Evolutionary conservation across 2,888 invertebrate species (phyloP), one percentile per base, ranked within the genome.

Genomic region (Phyllotreta cruciferae): DNA sequence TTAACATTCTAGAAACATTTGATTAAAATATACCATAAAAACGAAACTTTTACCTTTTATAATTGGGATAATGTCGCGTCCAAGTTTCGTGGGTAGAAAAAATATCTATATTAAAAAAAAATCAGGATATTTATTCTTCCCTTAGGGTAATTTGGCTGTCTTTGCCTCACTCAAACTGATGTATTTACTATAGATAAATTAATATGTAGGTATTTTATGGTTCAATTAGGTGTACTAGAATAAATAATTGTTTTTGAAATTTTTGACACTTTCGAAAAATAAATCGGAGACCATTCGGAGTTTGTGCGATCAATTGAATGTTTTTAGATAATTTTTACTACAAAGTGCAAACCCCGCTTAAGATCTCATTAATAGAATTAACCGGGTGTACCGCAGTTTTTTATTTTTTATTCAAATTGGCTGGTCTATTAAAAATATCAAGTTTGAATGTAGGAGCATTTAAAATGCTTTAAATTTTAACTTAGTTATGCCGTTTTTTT

Each of bases 101-200:
- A 56, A 44, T 24, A 24, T 24, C 42, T 44, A 13, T 44, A 35
- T 50, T 9, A n/a, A 50, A 50, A 34, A 50, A n/a, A 34, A 50
- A 24, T 50, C 10, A 41, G 4, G 10, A 37, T 37, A 50, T 57
- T 57, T 57, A 41, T 50, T 57, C 57, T 34, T 57, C 45, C 13
- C 7, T 53, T 36, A 39, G 24, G 38, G 49, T 24, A 11, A 9
- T 56, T 38, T 47, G 39, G 50, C 47, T 58, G 53, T 50, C 55
- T 56, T 55, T 54, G 56, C 55, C 75, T 74, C 77, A 75, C 74
- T 75, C 77, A 74, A 75, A 75, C 72, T 74, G 73, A 71, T 75
- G 71, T 77, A 77, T 77, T 78, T 78, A 78, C 77, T 79, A 78
- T 79, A 80, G 80, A 77, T 79, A 78, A 80, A 79, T 79, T 77